These are phyloP conservation scores for Heteronetta atricapilla DNA, from an alignment of 2,113 vertebrate genomes.

Conservation along the genomic window DNA sequence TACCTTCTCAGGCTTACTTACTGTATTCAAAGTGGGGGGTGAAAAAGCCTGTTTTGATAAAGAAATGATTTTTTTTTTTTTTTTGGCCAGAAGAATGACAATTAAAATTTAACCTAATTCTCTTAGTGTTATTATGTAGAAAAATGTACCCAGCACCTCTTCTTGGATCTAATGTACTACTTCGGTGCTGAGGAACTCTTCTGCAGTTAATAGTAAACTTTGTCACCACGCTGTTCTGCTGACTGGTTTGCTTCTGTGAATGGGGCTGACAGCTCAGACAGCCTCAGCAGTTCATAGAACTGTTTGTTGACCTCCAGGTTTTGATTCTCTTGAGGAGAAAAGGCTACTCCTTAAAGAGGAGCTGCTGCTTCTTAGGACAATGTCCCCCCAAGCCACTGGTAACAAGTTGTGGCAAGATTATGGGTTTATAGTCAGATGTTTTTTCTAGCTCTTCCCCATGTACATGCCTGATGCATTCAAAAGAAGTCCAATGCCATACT, in stretches of 20 bases:
- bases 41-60: background rate
- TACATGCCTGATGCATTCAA: background rate
- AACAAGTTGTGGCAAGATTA: background rate
- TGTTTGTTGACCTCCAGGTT: background rate
- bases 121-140: background rate
- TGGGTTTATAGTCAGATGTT: background rate
- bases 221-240: background rate
- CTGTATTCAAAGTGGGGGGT: background rate
- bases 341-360: background rate
- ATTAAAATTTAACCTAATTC: background rate
- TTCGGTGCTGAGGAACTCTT: background rate
- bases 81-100: background rate
- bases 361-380: background rate
- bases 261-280: fast-evolving
- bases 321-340: background rate
- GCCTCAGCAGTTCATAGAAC: background rate
- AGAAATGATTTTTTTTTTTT: too few relatives aligned
- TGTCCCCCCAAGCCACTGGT: background rate
- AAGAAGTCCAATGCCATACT: background rate
- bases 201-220: fast-evolving
- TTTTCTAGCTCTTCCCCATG: background rate
- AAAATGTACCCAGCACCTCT: background rate
- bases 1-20: fast-evolving
- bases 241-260: background rate
- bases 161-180: background rate